phyloP scores from a whole-genome alignment of 2,797 vertebrate species.

The Percopsis omiscomaycus region DNA sequence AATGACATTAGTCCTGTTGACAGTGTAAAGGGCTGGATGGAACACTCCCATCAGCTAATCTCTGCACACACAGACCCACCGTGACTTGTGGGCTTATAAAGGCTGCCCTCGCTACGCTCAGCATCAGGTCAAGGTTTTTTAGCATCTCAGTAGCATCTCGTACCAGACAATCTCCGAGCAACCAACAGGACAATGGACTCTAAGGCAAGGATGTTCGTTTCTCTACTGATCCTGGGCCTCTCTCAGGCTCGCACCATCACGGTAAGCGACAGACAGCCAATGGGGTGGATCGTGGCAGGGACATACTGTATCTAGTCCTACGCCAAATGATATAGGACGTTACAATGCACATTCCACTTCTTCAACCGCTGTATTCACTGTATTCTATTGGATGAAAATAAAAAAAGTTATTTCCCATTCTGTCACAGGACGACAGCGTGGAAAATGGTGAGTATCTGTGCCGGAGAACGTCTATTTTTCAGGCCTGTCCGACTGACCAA shows the following conservation, averaged over 20 bases:
- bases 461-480: neutral
- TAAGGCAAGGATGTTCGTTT: constrained; percentile 5
- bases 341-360: no score
- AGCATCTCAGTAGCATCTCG: neutral
- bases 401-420: neutral
- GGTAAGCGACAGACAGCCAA: constrained; percentile 34
- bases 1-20: constrained; percentile 59
- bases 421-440: constrained; percentile 20
- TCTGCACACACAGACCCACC: constrained; percentile 44
- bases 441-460: constrained; percentile 31
- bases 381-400: no score
- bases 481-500: neutral
- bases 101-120: neutral
- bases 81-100: constrained; percentile 46
- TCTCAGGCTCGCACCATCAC: constrained; percentile 13
- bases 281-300: neutral
- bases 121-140: constrained; percentile 11
- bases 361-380: no score
- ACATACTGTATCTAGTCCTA: no score
- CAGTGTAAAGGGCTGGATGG: constrained; percentile 33
- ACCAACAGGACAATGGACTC: constrained; percentile 32
- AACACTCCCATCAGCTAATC: constrained; percentile 56
- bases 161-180: neutral
- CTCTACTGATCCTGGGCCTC: constrained; percentile 48
- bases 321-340: no score